Base-by-base conservation (phyloP, 2,797 vertebrate genomes). In the Crenichthys baileyi region DNA sequence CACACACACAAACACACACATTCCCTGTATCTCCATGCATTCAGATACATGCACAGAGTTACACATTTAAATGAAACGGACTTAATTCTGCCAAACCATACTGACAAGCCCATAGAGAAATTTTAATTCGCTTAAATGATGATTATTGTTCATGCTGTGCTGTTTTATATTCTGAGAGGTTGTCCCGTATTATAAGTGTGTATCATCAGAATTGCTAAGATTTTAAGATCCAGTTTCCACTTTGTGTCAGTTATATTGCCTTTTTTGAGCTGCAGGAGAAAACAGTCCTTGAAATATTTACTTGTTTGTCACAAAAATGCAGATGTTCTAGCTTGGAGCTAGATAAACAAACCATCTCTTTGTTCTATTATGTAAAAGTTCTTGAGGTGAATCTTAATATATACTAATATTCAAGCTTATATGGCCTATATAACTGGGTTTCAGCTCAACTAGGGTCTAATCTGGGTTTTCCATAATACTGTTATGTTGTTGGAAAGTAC, bases 101-200 rank as follows among this genome's bases (percentile, higher is more conserved):
- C 65, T 80, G 70, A 44, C 72, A 70, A 65, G 18, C 76, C 76
- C 72, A 9, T 74, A 70, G 72, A 83, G 71, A 88, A 71, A 71
- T 78, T 75, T 24, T 29, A 24, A 48, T 60, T 85, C 70, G 39
- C 73, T 74, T 50, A 41, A 80, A 61, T 81, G 68, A 79, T 75
- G 18, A 85, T 86, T 71, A 77, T 84, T 78, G 75, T 77, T 73
- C 68, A 31, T 83, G n/a, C n/a, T n/a, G 70, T 80, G 84, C 82
- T 87, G 84, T 80, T 72, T 67, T 84, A 7, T 79, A 85, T 88
- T 76, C 26, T 75, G 16, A 63, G 55, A 88, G 67, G 67, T 48
- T 51, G 51, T 80, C 46, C 83, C 13, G 50, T 63, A 13, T 15
- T 20, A 53, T 6, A 53, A 18, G 11, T 11, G 44, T 46, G 44